Conservation (phyloP, 2,888 invertebrate species). For the Drosophila austrosaltans region DNA sequence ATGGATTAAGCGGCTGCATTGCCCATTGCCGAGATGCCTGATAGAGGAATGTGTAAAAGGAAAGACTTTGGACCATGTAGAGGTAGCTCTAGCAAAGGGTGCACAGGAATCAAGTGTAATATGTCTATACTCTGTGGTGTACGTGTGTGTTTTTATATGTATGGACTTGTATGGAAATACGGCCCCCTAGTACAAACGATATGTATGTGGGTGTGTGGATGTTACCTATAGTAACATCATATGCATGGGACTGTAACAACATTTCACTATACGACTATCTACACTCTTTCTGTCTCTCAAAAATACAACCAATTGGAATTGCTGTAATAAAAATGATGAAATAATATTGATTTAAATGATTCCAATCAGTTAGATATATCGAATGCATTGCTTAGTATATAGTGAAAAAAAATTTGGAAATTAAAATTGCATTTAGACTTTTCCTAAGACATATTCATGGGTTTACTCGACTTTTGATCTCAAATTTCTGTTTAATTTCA, state of each 20-base stretch:
- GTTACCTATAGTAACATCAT: not conserved
- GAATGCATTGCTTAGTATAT: too few species aligned
- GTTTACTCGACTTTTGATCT: too few species aligned
- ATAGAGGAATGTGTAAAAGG: conserved; percentile 7
- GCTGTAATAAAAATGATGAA: too few species aligned
- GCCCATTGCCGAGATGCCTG: conserved; percentile 2
- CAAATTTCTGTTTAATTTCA: too few species aligned
- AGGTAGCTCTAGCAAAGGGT: not conserved
- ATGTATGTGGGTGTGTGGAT: not conserved
- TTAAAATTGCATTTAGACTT: too few species aligned
- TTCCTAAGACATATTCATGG: too few species aligned
- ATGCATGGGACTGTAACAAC: not conserved
- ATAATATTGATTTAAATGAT: too few species aligned
- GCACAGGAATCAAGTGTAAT: not conserved
- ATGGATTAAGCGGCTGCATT: conserved; percentile 57
- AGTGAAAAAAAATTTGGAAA: too few species aligned
- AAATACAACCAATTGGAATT: too few species aligned
- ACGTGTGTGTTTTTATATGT: not conserved
- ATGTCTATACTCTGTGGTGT: not conserved
- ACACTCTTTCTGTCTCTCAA: too few species aligned
- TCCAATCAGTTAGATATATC: too few species aligned
- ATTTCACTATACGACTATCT: too few species aligned
- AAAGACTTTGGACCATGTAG: not conserved
- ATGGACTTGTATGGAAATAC: not conserved
- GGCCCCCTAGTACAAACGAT: not conserved